Conservation (phyloP, 2,888 invertebrate species). For the Balanococcus diminutus region DNA sequence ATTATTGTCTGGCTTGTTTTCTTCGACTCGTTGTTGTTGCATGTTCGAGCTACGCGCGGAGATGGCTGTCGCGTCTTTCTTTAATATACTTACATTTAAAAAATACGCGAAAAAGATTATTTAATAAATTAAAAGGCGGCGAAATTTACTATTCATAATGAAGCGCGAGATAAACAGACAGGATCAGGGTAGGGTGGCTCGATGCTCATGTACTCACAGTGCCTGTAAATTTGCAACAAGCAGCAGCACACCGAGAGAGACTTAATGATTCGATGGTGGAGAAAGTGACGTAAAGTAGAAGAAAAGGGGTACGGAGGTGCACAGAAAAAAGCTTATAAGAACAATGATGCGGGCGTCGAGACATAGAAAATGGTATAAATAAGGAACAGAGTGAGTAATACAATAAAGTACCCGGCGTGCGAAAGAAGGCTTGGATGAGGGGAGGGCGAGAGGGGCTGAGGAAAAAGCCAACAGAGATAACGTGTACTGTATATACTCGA, state of each 20-base stretch:
- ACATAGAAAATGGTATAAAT: too few relatives aligned
- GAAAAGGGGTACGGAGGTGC: not conserved
- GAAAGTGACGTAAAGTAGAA: not conserved
- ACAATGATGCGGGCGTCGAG: conserved; percentile 31
- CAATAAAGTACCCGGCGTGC: not conserved
- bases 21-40: not conserved
- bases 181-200: not conserved
- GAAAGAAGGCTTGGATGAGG: not conserved
- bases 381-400: not conserved
- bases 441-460: not conserved
- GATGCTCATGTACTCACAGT: not conserved
- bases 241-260: not conserved
- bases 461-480: conserved; percentile 24
- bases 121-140: conserved; percentile 42
- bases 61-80: not conserved
- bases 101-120: conserved; percentile 10
- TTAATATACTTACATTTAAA: not conserved
- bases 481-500: conserved; percentile 8
- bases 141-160: conserved; percentile 29
- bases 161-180: not conserved
- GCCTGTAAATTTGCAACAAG: not conserved
- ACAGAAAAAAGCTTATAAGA: not conserved
- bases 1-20: conserved; percentile 28
- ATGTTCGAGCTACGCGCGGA: not conserved
- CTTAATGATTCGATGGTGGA: not conserved